Evolutionary conservation across 2,888 invertebrate species (phyloP).

Genomic region (Deilephila elpenor): DNA sequence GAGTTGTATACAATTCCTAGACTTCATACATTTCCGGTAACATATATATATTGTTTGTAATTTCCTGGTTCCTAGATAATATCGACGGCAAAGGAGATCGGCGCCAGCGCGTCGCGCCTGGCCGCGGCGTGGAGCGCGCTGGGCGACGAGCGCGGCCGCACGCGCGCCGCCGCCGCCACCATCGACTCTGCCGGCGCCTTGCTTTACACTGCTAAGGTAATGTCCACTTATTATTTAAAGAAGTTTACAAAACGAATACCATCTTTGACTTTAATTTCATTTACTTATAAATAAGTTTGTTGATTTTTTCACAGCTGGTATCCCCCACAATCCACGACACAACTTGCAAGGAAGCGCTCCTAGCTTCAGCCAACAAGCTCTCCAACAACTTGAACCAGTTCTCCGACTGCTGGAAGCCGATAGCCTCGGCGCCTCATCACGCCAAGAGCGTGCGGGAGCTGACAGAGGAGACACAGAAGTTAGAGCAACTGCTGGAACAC

Average conservation of each 20-base stretch:
- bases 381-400: slow-evolving; percentile 50
- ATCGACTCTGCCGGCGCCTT: slow-evolving; percentile 58
- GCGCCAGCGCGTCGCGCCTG: slow-evolving; percentile 57
- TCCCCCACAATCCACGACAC: slow-evolving; percentile 63
- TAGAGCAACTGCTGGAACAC: slow-evolving; percentile 50
- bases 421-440: slow-evolving; percentile 45
- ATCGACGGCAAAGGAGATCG: slow-evolving; percentile 57
- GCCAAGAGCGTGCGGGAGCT: slow-evolving; percentile 45
- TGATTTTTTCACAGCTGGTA: slow-evolving; percentile 51
- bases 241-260: no score
- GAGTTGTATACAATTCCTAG: no score
- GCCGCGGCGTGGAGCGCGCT: slow-evolving; percentile 36
- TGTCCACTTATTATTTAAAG: not conserved
- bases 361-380: slow-evolving; percentile 54
- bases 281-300: no score
- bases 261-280: no score
- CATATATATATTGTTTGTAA: not conserved
- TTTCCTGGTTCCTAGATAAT: slow-evolving; percentile 50
- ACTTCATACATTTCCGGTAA: no score
- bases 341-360: slow-evolving; percentile 56
- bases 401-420: slow-evolving; percentile 50
- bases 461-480: slow-evolving; percentile 42
- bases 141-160: slow-evolving; percentile 27
- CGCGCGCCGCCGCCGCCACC: slow-evolving; percentile 45
- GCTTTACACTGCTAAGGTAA: slow-evolving; percentile 64